phyloP scores from a whole-genome alignment of 2,888 invertebrate genomes.

The Operophtera brumata region DNA sequence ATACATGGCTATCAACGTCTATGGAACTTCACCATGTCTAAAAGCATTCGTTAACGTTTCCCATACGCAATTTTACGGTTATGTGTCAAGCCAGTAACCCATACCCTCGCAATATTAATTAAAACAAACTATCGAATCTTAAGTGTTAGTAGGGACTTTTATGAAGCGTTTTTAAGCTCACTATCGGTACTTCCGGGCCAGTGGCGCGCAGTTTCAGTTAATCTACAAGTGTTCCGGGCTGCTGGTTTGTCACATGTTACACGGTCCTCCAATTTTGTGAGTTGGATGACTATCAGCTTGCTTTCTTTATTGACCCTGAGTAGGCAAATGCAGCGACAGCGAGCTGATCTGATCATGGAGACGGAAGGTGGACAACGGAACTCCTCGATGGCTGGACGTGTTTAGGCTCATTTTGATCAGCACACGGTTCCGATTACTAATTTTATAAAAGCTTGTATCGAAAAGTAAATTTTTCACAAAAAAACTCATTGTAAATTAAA shows the following conservation, averaged over 20 bases:
- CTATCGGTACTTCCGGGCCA: slow-evolving; percentile 54
- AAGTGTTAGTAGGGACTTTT: slow-evolving; percentile 31
- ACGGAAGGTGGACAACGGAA: no score
- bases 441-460: no score
- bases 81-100: neutral
- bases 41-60: no score
- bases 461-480: no score
- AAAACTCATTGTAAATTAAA: no score
- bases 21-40: no score
- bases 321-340: no score
- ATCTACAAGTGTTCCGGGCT: slow-evolving; percentile 22
- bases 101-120: slow-evolving; percentile 19
- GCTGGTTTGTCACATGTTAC: slow-evolving; percentile 15
- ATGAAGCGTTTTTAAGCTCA: slow-evolving; percentile 42
- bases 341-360: no score
- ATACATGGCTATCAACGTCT: no score
- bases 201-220: slow-evolving; percentile 41
- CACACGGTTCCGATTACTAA: no score
- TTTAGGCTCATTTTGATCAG: no score
- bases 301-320: neutral
- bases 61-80: neutral
- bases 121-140: slow-evolving; percentile 31
- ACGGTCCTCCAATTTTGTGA: slow-evolving; percentile 1
- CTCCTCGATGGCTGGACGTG: no score
- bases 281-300: neutral